Evolutionary conservation across 2,888 invertebrate genomes (phyloP).

Genomic region (Ichneumoninae sp.): DNA sequence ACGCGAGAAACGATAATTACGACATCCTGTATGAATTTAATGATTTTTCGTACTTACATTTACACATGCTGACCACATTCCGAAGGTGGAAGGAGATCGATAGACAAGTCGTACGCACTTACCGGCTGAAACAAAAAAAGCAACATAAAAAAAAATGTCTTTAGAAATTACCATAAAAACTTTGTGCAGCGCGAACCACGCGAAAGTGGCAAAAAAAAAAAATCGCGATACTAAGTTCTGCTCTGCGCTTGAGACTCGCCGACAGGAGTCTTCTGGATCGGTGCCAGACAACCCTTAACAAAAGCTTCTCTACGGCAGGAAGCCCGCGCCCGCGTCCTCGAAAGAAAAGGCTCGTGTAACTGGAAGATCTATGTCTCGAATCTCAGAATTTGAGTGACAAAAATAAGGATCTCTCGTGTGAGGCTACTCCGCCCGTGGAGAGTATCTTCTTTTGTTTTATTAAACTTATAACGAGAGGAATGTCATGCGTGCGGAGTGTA

Average conservation of each 20-base stretch:
- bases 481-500: background rate
- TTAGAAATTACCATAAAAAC: slow-evolving; percentile 4
- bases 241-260: slow-evolving; percentile 10
- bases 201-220: background rate
- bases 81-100: slow-evolving; percentile 26
- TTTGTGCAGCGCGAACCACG: background rate
- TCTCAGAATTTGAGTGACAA: slow-evolving; percentile 12
- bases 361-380: slow-evolving; percentile 13
- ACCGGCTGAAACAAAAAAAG: slow-evolving; percentile 81
- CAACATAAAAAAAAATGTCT: slow-evolving; percentile 31
- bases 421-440: slow-evolving; percentile 4
- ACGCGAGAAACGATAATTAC: slow-evolving; percentile 43
- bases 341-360: slow-evolving; percentile 5
- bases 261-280: slow-evolving; percentile 27
- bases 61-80: slow-evolving; percentile 10
- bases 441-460: background rate
- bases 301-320: slow-evolving; percentile 3
- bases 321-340: background rate
- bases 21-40: slow-evolving; percentile 34
- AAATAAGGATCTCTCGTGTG: background rate
- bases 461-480: background rate
- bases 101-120: slow-evolving; percentile 70
- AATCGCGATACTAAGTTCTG: background rate
- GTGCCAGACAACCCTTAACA: slow-evolving; percentile 26
- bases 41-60: slow-evolving; percentile 51